Conservation (phyloP, 2,113 vertebrate species). For the human (Homo sapiens) region DNA sequence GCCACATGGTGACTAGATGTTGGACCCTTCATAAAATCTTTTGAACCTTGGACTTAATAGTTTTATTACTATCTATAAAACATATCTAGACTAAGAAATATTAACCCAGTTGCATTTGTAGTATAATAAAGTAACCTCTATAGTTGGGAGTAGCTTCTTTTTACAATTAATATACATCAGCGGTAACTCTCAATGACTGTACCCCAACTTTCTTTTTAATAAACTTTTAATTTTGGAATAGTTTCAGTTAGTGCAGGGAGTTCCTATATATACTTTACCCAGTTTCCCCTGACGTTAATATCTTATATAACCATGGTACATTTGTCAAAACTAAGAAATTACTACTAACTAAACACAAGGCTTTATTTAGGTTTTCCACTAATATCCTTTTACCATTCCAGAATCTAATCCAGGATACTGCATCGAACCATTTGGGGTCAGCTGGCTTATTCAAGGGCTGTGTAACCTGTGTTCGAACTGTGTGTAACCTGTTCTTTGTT, state of each 20-base stretch:
- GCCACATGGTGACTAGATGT: background rate
- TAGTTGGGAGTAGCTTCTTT: background rate
- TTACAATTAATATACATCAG: background rate
- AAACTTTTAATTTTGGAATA: background rate
- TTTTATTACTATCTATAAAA: background rate
- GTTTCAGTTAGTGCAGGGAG: background rate
- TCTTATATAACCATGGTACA: background rate
- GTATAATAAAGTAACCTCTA: background rate
- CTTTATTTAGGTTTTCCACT: background rate
- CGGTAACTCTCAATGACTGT: background rate
- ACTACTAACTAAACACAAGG: background rate
- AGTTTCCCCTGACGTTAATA: background rate
- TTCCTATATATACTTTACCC: background rate
- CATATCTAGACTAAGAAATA: background rate
- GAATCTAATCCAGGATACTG: background rate
- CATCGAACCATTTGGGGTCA: fast-evolving
- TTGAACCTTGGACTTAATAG: background rate
- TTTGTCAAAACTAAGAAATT: background rate
- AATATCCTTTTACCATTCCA: background rate
- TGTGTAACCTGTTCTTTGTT: constrained; percentile 38
- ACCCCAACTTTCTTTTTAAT: background rate
- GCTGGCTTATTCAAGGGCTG: fast-evolving
- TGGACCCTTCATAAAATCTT: background rate
- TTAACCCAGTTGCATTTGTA: background rate
- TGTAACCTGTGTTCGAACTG: background rate